Conservation (phyloP, 2,113 vertebrate species). For the Gorsachius goisagi region DNA sequence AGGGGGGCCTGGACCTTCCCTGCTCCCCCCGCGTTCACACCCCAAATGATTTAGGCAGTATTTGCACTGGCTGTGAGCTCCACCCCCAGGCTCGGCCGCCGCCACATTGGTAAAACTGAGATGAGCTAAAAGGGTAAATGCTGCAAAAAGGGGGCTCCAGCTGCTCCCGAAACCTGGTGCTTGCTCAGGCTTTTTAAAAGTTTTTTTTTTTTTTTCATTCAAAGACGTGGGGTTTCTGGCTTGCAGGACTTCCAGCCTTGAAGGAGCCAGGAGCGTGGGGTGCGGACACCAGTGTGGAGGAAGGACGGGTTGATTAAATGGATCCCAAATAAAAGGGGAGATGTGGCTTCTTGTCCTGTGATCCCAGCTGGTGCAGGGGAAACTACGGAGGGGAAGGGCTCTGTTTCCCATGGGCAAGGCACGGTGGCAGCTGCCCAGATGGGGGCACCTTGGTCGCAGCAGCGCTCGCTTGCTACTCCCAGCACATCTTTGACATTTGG, state of each 20-base stretch:
- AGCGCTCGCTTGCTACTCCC: background rate
- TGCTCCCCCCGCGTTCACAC: fast-evolving
- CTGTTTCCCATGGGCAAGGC: too few relatives aligned
- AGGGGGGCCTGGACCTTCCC: background rate
- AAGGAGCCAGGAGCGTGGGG: background rate
- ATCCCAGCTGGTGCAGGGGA: background rate
- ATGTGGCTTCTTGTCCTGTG: background rate
- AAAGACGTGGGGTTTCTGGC: background rate
- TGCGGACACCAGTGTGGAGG: background rate
- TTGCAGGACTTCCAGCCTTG: background rate
- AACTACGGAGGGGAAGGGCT: fast-evolving
- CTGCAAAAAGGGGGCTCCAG: background rate
- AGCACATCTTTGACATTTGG: background rate
- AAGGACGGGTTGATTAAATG: fast-evolving
- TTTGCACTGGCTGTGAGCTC: background rate
- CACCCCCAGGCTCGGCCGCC: fast-evolving
- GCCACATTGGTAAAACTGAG: fast-evolving
- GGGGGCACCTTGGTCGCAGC: fast-evolving
- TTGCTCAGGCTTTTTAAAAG: background rate
- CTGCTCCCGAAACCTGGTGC: background rate
- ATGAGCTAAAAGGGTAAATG: background rate
- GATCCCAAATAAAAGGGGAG: background rate
- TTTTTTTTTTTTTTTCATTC: background rate
- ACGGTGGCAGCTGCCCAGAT: fast-evolving
- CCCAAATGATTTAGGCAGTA: fast-evolving